Evolutionary conservation across 2,888 invertebrate species (phyloP).

Genomic region (Kuschelorhynchus macadamiae): DNA sequence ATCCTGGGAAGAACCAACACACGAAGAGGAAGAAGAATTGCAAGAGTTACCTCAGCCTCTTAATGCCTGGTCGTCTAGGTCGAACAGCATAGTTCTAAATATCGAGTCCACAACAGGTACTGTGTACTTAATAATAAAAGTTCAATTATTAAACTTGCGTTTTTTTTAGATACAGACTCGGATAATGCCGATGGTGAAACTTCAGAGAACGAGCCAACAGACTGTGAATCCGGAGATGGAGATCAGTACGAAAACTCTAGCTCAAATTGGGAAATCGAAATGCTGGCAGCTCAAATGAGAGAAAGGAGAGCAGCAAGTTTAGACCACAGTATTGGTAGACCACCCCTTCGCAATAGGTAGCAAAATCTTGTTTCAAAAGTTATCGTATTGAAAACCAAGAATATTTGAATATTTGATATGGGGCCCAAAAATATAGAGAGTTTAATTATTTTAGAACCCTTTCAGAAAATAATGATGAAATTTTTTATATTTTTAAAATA

Average conservation of each 20-base stretch:
- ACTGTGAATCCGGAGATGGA: conserved; percentile 59
- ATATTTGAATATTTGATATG: too few relatives aligned
- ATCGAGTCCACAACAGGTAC: conserved; percentile 64
- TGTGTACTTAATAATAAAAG: too few relatives aligned
- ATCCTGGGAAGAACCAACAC: conserved; percentile 82
- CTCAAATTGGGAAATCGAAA: conserved; percentile 67
- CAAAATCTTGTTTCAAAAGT: conserved; percentile 50
- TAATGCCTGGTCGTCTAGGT: conserved; percentile 57
- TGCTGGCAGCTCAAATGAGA: conserved; percentile 66
- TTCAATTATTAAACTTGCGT: neutral
- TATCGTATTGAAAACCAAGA: too few relatives aligned
- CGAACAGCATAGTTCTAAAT: conserved; percentile 59
- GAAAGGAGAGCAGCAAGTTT: conserved; percentile 65
- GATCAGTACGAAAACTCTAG: conserved; percentile 65
- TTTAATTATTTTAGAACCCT: too few relatives aligned
- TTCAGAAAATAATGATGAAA: too few relatives aligned
- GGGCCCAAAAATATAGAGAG: too few relatives aligned
- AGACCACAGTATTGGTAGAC: conserved; percentile 62
- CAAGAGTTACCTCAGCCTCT: conserved; percentile 73
- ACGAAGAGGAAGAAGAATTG: conserved; percentile 79
- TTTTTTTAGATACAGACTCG: conserved; percentile 38
- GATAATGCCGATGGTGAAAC: conserved; percentile 61
- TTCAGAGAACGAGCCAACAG: conserved; percentile 61
- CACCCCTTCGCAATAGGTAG: conserved; percentile 58
- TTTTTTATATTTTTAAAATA: too few relatives aligned